Conservation (phyloP, 92 coral and sea anemone species). For the Porites evermanni region DNA sequence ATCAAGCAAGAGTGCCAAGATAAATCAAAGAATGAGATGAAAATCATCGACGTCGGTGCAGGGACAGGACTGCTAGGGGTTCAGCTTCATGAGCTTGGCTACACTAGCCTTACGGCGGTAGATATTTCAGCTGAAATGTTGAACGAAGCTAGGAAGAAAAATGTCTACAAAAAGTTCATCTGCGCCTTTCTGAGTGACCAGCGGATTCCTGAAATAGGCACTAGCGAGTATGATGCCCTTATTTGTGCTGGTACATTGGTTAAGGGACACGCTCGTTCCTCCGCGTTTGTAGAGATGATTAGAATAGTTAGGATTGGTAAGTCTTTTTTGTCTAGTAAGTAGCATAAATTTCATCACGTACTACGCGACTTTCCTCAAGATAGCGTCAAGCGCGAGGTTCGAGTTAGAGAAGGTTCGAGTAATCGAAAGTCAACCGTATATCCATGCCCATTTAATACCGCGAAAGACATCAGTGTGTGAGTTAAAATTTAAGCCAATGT, state of each 20-base stretch:
- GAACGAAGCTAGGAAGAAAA: slow-evolving; percentile 16
- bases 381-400: neutral
- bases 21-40: neutral
- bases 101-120: neutral
- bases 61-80: neutral
- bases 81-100: neutral
- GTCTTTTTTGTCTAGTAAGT: neutral
- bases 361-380: neutral
- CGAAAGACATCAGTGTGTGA: no score
- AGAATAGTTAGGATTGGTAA: slow-evolving; percentile 6
- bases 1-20: neutral
- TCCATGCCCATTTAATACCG: no score
- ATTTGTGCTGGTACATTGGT: neutral
- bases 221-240: slow-evolving; percentile 1
- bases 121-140: slow-evolving; percentile 18
- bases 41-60: slow-evolving; percentile 16
- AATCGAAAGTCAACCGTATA: no score
- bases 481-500: no score
- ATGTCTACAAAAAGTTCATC: neutral
- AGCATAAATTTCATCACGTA: neutral
- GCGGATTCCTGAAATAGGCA: neutral
- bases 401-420: no score
- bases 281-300: slow-evolving; percentile 8
- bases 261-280: slow-evolving; percentile 12
- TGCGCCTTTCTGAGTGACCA: slow-evolving; percentile 1